Percentiles rank a stretch among this genome's conserved stretches.
Evolutionary conservation across 2,888 invertebrate species (phyloP).

Genomic region (Limnephilus auricula): DNA sequence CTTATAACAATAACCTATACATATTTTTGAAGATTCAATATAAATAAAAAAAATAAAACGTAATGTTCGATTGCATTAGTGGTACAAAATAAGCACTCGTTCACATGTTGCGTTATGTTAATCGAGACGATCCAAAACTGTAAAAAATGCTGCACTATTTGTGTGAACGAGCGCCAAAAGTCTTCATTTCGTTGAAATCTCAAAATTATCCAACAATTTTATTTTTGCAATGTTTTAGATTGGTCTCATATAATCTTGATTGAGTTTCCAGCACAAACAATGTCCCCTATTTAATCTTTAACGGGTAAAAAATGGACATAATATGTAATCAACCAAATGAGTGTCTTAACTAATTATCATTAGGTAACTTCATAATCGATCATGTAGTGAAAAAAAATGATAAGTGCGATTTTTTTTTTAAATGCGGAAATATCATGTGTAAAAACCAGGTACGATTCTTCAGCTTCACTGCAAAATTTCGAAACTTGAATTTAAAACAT

Average conservation of each 20-base stretch:
- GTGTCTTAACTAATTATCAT: too few species aligned
- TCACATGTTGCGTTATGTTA: neutral
- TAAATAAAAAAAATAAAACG: neutral
- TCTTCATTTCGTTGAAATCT: neutral
- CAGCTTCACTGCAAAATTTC: too few species aligned
- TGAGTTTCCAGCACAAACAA: neutral
- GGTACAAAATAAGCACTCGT: neutral
- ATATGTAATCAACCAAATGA: too few species aligned
- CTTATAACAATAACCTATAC: neutral
- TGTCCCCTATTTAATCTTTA: neutral
- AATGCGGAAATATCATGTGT: too few species aligned
- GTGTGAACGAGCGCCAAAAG: neutral
- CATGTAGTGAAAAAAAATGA: too few species aligned
- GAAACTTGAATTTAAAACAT: too few species aligned
- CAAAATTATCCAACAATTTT: neutral
- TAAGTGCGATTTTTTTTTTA: too few species aligned
- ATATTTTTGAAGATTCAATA: neutral
- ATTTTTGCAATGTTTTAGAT: neutral
- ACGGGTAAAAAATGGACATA: too few species aligned
- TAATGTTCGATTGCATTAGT: neutral
- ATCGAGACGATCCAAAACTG: neutral
- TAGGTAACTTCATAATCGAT: too few species aligned
- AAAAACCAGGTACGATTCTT: too few species aligned
- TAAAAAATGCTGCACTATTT: neutral
- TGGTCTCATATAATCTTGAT: neutral